Percentiles rank a stretch among this genome's conserved stretches.
Evolutionary conservation across 1,140 invertebrate genomes (phyloP).

Genomic region (Vanessa atalanta): DNA sequence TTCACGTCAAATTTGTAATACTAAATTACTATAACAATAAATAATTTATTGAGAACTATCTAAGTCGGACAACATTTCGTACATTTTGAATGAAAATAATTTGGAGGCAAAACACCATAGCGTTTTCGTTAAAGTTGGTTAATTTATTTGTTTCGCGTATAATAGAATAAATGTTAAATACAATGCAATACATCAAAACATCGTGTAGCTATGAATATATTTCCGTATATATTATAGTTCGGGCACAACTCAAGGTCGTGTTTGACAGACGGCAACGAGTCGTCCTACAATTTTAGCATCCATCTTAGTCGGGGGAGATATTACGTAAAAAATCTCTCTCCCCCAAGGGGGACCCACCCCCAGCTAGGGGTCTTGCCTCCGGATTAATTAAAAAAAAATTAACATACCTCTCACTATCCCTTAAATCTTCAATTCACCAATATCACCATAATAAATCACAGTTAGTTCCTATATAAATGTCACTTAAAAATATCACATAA

Average conservation of each 20-base stretch:
- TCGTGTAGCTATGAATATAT: conserved; percentile 59
- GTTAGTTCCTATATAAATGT: conserved; percentile 78
- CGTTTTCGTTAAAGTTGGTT: not conserved
- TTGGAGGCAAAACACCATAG: conserved; percentile 1
- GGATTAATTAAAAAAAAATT: conserved; percentile 55
- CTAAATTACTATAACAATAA: conserved; percentile 15
- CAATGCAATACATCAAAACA: too few species aligned
- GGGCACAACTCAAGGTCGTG: conserved; percentile 69
- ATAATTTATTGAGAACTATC: not conserved
- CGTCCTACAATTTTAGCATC: conserved; percentile 60
- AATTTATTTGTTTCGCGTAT: too few species aligned
- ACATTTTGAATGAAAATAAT: not conserved
- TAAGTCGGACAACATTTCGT: conserved; percentile 31
- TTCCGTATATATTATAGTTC: conserved; percentile 74
- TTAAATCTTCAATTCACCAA: conserved; percentile 67
- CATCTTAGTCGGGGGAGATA: conserved; percentile 53
- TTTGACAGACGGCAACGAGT: conserved; percentile 64
- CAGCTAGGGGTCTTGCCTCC: conserved; percentile 42
- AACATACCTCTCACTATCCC: conserved; percentile 70
- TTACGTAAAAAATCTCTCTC: conserved; percentile 64
- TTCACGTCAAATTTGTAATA: not conserved
- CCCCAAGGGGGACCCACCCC: conserved; percentile 42
- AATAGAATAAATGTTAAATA: not conserved
- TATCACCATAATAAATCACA: conserved; percentile 80
- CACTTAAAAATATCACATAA: conserved; percentile 78